Base-by-base conservation (phyloP, 2,888 invertebrate species). In the Acanthopleura granulata region DNA sequence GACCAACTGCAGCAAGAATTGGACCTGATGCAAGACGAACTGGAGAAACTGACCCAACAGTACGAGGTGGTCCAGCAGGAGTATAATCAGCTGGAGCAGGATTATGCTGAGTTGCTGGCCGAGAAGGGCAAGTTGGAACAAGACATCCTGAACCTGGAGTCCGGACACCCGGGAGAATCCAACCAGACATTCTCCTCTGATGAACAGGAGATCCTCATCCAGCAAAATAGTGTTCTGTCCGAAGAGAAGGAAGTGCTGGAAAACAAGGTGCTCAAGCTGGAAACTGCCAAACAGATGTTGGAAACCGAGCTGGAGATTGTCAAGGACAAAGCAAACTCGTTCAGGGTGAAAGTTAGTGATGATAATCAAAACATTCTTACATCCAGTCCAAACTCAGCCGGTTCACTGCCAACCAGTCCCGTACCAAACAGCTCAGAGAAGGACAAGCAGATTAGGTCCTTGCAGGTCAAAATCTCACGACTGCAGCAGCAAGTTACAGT, bases 61-160 rank as follows among this genome's bases (percentile, higher is more conserved):
- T 82, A 83, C 51, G 86, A 86, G 50, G 82, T 80, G 22, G 75
- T 86, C 50, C 84, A 86, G 70, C 85, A 85, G 76, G 86, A 87
- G 72, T 85, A 84, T 62, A 80, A 73, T 16, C 87, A 87, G 78
- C 78, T 86, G 29, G 84, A 84, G 74, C 82, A 82, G 76, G 85
- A 86, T 72, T 87, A 85, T 80, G 82, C 83, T 16, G 86, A 85
- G 62, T 74, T 88, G 14, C 77, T 87, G 14, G 81, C 80, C 30
- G 85, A 86, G 71, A 87, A 87, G 72, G 85, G 87, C 62, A 81
- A 83, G 71, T 75, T 86, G 30, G 88, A 87, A 74, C 82, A 84
- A 74, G 84, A 84, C 30, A 77, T 85, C 62, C 57, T 81, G 16
- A 82, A 79, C 40, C 79, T 80, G 51, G 81, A 80, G 70, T 78